These are phyloP conservation scores for Enteromius fasciolatus DNA, from an alignment of 2,797 vertebrate species.

Conservation along the genomic window DNA sequence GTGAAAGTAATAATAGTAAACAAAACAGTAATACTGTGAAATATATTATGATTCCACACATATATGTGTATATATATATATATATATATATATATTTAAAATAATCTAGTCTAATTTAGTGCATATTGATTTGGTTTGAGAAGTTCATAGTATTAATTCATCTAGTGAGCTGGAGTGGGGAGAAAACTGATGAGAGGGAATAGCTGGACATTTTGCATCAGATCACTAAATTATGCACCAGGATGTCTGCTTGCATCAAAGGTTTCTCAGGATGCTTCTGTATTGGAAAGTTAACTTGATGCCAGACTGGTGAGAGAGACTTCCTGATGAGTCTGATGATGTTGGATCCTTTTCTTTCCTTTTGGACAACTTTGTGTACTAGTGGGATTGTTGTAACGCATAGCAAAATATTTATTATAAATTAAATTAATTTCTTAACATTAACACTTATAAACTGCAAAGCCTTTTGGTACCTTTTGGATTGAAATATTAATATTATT, in stretches of 20 bases:
- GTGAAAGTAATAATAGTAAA: no score
- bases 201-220: conserved; percentile 39
- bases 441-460: background rate
- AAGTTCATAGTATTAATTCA: background rate
- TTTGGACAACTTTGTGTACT: background rate
- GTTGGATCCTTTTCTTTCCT: background rate
- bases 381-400: background rate
- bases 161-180: background rate
- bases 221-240: conserved; percentile 39
- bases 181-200: conserved; percentile 34
- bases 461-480: background rate
- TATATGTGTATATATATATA: no score
- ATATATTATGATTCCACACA: background rate
- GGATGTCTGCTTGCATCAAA: conserved; percentile 49
- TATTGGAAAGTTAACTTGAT: conserved; percentile 39
- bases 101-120: background rate
- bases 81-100: background rate
- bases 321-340: conserved; percentile 3
- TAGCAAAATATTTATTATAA: background rate
- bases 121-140: background rate
- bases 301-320: conserved; percentile 3
- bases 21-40: background rate
- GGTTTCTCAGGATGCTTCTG: conserved; percentile 22
- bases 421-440: background rate
- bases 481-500: background rate